Evolutionary conservation across 1,140 invertebrate species (phyloP), one percentile per base, ranked within the genome.

Genomic region (Monochamus saltuarius): DNA sequence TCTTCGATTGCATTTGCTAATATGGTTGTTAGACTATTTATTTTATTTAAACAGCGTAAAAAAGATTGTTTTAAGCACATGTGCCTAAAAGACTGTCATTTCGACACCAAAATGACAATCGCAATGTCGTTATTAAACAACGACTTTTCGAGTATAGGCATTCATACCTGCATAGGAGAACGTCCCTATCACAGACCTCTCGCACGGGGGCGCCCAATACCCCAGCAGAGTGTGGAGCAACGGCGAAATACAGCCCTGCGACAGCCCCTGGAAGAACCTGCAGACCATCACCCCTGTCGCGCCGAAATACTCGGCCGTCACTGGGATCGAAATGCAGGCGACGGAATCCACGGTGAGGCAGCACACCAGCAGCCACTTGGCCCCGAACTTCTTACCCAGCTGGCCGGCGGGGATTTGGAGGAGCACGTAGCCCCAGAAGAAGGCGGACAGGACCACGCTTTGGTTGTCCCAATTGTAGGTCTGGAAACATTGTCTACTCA

Each of bases 401-500:
- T 86, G 82, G 1, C 88, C 89, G 0, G 84, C 88, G 0, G 87
- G 85, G 4, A 92, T 80, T 74, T 76, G 74, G 7, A 82, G 79
- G 0, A 81, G 51, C 1, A 82, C 74, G 58, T 83, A 83, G 11
- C 81, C 81, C 82, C 83, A 86, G 63, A 88, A 89, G 62, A 89
- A 89, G 1, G 87, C 83, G 13, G 83, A 83, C 1, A 88, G 69
- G 19, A 86, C 81, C 2, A 82, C 45, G 9, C 82, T 81, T 68
- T 84, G 71, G 58, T 50, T 77, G 40, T 52, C 77, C 69, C 86
- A 85, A 7, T 70, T 53, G 51, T 70, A 73, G 4, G 62, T 63
- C 71, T 73, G 50, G 55, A 67, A 62, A 2, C 10, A 7, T 59
- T n/a, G n/a, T n/a, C n/a, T n/a, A n/a, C n/a, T n/a, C n/a, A n/a